A percentile compares a stretch with the other conserved stretches of the same genome.
Evolutionary conservation across 2,113 vertebrate genomes (phyloP).

Genomic region (Otolemur garnettii): DNA sequence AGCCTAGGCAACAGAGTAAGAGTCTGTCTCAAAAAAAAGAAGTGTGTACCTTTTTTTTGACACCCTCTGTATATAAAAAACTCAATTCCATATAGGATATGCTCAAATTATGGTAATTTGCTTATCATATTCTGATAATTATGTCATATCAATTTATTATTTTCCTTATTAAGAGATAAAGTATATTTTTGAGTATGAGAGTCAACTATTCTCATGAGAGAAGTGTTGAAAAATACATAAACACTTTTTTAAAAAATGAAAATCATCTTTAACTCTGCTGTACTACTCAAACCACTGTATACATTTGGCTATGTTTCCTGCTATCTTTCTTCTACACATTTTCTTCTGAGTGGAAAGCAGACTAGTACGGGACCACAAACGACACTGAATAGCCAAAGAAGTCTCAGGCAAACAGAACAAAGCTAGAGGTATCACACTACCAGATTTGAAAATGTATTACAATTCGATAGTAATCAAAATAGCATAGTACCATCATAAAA

Average conservation of each 20-base stretch:
- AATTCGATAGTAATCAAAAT: neutral
- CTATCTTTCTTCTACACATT: neutral
- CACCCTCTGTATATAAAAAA: neutral
- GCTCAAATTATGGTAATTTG: neutral
- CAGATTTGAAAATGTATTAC: neutral
- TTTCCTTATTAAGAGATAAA: conserved; percentile 12
- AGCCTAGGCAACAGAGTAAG: too few species aligned
- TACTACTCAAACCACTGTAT: neutral
- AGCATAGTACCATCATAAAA: neutral
- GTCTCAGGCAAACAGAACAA: neutral
- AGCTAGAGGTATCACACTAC: neutral
- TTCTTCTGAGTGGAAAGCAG: neutral
- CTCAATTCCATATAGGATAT: neutral
- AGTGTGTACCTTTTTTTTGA: too few species aligned
- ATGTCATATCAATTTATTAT: neutral
- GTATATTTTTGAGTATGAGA: neutral
- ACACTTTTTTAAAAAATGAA: neutral
- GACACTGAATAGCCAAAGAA: neutral
- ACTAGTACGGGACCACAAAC: neutral
- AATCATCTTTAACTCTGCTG: neutral
- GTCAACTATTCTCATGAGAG: neutral
- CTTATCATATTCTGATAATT: neutral
- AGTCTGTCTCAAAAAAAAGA: too few species aligned
- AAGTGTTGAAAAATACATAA: conserved; percentile 1
- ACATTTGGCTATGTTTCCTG: neutral